These are phyloP conservation scores for Ooceraea biroi DNA, from an alignment of 1,140 invertebrate genomes.

Conservation along the genomic window DNA sequence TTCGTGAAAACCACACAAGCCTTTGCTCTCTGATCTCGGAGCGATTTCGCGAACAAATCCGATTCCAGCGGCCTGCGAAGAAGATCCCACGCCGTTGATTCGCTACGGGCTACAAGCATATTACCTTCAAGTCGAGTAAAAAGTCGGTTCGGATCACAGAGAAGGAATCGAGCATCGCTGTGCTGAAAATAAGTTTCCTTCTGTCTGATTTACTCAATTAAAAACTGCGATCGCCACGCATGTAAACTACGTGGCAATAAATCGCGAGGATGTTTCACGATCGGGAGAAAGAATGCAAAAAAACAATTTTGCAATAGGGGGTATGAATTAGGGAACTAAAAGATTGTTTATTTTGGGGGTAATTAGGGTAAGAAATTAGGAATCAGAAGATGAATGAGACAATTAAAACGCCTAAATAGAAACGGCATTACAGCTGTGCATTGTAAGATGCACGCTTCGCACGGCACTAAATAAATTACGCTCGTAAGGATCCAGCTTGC, in stretches of 20 bases:
- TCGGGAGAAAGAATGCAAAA: no score
- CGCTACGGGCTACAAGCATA: neutral
- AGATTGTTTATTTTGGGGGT: no score
- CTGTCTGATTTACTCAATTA: neutral
- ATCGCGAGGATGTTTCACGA: neutral
- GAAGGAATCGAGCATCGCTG: neutral
- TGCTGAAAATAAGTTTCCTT: neutral
- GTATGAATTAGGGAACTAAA: no score
- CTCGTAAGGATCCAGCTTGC: conserved; percentile 9
- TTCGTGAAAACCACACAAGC: conserved; percentile 24
- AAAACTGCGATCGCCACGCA: neutral
- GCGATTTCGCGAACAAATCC: conserved; percentile 58
- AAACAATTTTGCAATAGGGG: no score
- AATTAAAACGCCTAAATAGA: no score
- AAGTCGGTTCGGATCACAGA: neutral
- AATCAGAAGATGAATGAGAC: no score
- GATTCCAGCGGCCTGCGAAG: conserved; percentile 36
- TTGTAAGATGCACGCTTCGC: no score
- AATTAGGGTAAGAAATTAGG: no score
- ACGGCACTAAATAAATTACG: neutral
- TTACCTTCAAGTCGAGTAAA: neutral
- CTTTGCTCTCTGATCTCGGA: neutral
- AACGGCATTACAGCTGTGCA: no score
- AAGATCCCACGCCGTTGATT: neutral
- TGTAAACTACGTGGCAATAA: neutral